Evolutionary conservation across 2,888 invertebrate species (phyloP).

Genomic region (Sminthurides aquaticus): DNA sequence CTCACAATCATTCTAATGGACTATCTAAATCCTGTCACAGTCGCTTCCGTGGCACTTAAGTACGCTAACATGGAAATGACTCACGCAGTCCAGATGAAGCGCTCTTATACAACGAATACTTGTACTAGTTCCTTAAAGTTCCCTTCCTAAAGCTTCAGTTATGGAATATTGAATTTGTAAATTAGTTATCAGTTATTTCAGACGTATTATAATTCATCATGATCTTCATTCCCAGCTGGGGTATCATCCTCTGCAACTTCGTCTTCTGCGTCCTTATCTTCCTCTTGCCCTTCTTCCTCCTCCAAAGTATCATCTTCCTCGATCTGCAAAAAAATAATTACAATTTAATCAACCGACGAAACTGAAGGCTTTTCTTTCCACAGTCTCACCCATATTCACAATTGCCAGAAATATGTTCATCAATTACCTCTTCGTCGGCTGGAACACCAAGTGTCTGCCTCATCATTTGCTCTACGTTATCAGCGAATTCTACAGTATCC

Average conservation of each 20-base stretch:
- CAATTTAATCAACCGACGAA: too few species aligned
- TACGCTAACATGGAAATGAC: not conserved
- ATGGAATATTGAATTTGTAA: too few species aligned
- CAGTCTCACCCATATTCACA: not conserved
- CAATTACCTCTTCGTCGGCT: constrained; percentile 58
- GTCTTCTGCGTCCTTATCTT: constrained; percentile 10
- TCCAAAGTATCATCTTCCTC: constrained; percentile 27
- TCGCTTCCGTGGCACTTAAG: too few species aligned
- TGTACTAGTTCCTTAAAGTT: not conserved
- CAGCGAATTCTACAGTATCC: constrained; percentile 81
- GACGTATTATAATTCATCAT: constrained; percentile 37
- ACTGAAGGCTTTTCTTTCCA: not conserved
- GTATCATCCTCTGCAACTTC: constrained; percentile 24
- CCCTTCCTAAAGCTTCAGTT: too few species aligned
- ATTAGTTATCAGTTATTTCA: too few species aligned
- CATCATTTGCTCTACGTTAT: constrained; percentile 84
- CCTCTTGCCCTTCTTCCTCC: constrained; percentile 21
- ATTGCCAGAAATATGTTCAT: not conserved
- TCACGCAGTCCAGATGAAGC: not conserved
- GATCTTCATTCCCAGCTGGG: constrained; percentile 25
- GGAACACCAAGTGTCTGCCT: constrained; percentile 68
- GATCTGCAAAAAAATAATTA: constrained; percentile 15
- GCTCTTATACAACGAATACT: not conserved
- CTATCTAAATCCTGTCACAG: too few species aligned
- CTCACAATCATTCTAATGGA: too few species aligned